Evolutionary conservation across 2,888 invertebrate genomes (phyloP).

Genomic region (Toxonevra muliebris): DNA sequence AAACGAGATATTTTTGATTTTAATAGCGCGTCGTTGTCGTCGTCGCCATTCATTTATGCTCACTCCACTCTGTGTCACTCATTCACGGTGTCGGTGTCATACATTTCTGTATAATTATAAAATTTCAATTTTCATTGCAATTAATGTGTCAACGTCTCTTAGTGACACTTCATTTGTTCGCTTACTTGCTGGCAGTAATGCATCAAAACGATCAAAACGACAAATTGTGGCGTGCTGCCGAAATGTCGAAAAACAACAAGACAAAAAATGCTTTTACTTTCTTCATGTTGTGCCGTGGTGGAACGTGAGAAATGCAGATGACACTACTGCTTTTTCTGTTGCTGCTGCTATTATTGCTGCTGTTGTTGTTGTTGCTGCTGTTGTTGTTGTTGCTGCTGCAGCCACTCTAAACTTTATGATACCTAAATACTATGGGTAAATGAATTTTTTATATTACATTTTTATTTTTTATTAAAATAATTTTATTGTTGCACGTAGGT

Average conservation of each 20-base stretch:
- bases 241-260: no score
- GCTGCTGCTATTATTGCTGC: neutral
- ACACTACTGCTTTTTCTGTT: neutral
- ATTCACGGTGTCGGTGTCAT: neutral
- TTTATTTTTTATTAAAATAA: no score
- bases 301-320: slow-evolving; percentile 16
- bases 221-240: neutral
- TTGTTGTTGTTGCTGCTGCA: slow-evolving; percentile 5
- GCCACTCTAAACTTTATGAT: neutral
- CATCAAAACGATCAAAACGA: neutral
- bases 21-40: no score
- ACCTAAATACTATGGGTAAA: no score
- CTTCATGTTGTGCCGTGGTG: neutral
- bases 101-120: neutral
- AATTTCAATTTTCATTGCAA: slow-evolving; percentile 10
- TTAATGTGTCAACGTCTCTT: slow-evolving; percentile 21
- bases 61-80: no score
- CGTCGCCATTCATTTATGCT: no score
- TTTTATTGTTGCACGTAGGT: no score
- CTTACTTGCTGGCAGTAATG: neutral
- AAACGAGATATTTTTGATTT: no score
- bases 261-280: slow-evolving; percentile 18
- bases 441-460: no score
- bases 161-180: slow-evolving; percentile 16
- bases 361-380: neutral